These are phyloP conservation scores for Mus minutoides DNA, from an alignment of 2,797 vertebrate genomes.

Conservation along the genomic window DNA sequence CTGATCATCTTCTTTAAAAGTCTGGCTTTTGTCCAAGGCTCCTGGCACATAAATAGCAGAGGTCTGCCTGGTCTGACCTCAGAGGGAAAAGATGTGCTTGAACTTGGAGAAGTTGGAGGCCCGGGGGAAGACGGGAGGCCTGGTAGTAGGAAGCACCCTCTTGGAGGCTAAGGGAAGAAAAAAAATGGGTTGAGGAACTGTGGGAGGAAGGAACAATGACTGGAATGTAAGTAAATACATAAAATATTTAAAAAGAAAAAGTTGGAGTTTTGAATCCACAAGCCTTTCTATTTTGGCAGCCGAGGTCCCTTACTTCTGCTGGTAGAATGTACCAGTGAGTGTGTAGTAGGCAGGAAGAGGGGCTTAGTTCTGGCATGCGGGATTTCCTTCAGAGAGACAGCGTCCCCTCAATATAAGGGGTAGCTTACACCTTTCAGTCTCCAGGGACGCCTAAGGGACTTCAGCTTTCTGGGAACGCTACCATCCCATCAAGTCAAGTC, in stretches of 20 bases:
- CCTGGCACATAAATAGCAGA: not conserved
- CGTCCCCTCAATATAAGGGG: not conserved
- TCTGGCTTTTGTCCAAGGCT: not conserved
- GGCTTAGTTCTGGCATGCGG: not conserved
- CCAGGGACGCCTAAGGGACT: not conserved
- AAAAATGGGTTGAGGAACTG: not conserved
- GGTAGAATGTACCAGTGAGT: not conserved
- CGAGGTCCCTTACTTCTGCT: not conserved
- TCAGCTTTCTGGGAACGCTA: rapidly evolving
- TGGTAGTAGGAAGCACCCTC: not conserved
- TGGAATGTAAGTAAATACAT: not conserved
- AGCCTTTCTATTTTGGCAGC: not conserved
- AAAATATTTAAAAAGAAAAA: not conserved
- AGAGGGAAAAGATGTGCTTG: too few relatives aligned
- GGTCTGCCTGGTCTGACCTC: too few relatives aligned
- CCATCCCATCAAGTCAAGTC: not conserved
- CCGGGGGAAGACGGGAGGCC: too few relatives aligned
- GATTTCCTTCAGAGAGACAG: not conserved
- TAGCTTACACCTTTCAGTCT: not conserved
- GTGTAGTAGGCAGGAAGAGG: not conserved
- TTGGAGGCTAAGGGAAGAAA: not conserved
- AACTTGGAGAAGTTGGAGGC: too few relatives aligned
- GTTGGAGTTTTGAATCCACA: not conserved
- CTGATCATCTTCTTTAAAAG: not conserved
- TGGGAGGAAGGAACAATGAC: not conserved